Evolutionary conservation across 2,888 invertebrate genomes (phyloP), one percentile per base, ranked within the genome.

Genomic region (Protula sp.): DNA sequence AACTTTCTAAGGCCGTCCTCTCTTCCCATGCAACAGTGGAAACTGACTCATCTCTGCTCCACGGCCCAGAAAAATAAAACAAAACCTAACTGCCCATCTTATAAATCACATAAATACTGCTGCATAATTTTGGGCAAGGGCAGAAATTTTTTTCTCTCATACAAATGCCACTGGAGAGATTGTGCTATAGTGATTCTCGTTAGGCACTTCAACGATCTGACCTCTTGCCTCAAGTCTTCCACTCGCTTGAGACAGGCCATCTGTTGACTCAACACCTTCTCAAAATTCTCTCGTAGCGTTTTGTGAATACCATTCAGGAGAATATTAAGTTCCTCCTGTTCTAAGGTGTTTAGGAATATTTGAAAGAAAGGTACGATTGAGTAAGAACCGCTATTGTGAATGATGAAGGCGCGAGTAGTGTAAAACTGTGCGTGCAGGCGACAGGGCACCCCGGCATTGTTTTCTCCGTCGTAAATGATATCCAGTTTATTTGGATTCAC

Each of bases 351-450:
- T 38, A 19, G 9, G 19, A 38, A 38, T 14, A 38, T 38, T 38
- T 9, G 19, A 19, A 38, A 38, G 19, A 38, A 38, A 9, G 9
- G 38, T 38, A 38, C 38, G 9, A 38, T 38, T 14, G 38, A 9
- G 19, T 38, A 9, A 38, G 38, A 14, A 19, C 19, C 9, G 9
- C 38, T 38, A 3, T 26, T 9, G 27, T 60, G 60, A 26, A 60
- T 53, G 29, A 60, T 58, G 31, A 60, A 57, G 24, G 53, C 54
- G 2, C 60, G 57, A 4, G 60, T 57, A 47, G 57, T 30, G 54
- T 60, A 60, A 54, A 60, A 60, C 54, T 53, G 60, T 14, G 57
- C 60, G 24, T 57, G 28, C 26, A 60, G 54, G 9, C 30, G 38
- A 38, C 60, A 57, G 19, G 60, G 60, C 14, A 60, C 52, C 14